Base-by-base conservation (phyloP, 2,888 invertebrate species). In the Acleris emargana region DNA sequence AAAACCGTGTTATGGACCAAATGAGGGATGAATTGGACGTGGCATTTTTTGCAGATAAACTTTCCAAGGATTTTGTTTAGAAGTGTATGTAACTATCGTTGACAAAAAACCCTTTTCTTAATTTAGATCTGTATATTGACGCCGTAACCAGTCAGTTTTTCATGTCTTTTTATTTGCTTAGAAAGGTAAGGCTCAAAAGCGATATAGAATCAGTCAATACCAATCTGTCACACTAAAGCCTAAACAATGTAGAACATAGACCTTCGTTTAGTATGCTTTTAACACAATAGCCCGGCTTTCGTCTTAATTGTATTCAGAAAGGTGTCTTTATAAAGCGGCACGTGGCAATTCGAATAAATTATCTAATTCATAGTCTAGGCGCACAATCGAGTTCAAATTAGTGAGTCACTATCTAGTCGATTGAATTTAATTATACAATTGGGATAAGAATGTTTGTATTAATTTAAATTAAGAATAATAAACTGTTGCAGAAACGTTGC, bases 361-460 rank as follows among this genome's bases (percentile, higher is more conserved):
- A 64, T 22, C 45, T 18, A 25, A 57, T 42, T 20, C 38, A 38
- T 45, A 45, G 60, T 54, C 49, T 22, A 59, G 49, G 25, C 52
- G 20, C 64, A 60, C 55, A 57, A 60, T 66, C 51, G 64, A 58
- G 32, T 55, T 18, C 17, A 55, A 25, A 60, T 51, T 66, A 20
- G 64, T 66, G 64, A 66, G 45, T 66, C 64, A 64, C 54, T 50
- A 45, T 45, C 43, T 50, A 28, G 55, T 54, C 32, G 32, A 20
- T 49, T 59, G 43, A 64, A 64, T 64, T 55, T 43, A 64, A 54
- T 64, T 60, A 60, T 54, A 45, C 59, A 60, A 43, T 66, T 43
- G 60, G 45, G 55, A 66, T 66, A 60, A 60, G 55, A 66, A 60
- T 66, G 64, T 55, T 66, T 66, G 55, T 55, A 66, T 59, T 59